These are phyloP conservation scores for Egretta garzetta DNA, from an alignment of 2,113 vertebrate genomes.

Conservation along the genomic window DNA sequence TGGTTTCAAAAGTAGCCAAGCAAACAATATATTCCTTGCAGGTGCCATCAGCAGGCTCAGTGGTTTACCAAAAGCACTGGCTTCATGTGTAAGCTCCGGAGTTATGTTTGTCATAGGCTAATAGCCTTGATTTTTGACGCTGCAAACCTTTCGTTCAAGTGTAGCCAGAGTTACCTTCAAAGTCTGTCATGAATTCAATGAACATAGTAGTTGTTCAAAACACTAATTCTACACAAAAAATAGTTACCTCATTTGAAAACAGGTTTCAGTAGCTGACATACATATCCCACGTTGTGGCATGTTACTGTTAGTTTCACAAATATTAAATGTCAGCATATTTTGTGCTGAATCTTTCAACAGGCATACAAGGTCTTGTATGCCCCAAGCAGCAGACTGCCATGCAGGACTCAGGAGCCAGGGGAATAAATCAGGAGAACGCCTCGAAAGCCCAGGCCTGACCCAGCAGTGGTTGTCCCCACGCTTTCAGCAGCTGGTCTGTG, in stretches of 20 bases:
- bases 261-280: neutral
- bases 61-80: neutral
- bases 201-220: neutral
- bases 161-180: neutral
- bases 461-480: neutral
- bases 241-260: neutral
- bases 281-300: neutral
- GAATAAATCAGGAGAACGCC: fast-evolving
- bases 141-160: neutral
- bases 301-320: neutral
- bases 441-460: neutral
- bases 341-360: neutral
- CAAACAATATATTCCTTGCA: neutral
- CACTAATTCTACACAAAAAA: neutral
- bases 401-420: neutral
- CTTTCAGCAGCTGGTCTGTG: neutral
- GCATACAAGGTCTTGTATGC: neutral
- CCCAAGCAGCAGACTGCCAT: neutral
- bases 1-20: neutral
- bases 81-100: neutral
- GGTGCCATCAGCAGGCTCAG: neutral
- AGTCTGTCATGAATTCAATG: neutral
- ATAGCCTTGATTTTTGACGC: neutral
- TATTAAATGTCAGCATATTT: neutral
- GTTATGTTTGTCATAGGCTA: neutral